phyloP scores from a whole-genome alignment of 2,888 invertebrate species.

The Andrena dorsata region DNA sequence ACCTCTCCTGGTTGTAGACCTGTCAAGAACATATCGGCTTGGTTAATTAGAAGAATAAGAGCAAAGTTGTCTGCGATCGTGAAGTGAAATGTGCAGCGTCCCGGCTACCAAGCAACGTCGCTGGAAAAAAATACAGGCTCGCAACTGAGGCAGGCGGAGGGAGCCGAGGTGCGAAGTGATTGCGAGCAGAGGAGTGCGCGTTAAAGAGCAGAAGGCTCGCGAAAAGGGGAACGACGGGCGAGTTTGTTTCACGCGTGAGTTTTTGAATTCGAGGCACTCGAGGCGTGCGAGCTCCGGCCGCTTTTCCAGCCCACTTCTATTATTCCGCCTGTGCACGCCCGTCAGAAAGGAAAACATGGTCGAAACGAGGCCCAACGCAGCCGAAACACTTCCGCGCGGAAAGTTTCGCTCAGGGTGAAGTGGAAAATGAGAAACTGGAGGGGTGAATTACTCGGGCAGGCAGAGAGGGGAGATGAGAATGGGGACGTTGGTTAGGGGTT shows the following conservation, averaged over 20 bases:
- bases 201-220: conserved; percentile 26
- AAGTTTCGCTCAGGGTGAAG: conserved; percentile 71
- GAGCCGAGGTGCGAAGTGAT: neutral
- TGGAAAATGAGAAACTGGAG: conserved; percentile 59
- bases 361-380: conserved; percentile 63
- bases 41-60: neutral
- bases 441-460: conserved; percentile 40
- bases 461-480: conserved; percentile 20
- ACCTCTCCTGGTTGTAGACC: conserved; percentile 80
- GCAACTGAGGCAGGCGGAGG: neutral
- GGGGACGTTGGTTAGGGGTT: conserved; percentile 18
- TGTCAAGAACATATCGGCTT: conserved; percentile 50
- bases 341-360: conserved; percentile 68
- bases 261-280: conserved; percentile 60
- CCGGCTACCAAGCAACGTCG: neutral
- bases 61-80: too few relatives aligned
- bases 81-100: too few relatives aligned
- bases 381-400: conserved; percentile 70
- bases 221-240: conserved; percentile 50
- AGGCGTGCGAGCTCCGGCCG: conserved; percentile 29
- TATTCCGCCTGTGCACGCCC: conserved; percentile 57
- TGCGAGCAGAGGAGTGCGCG: conserved; percentile 13
- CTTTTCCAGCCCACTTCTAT: conserved; percentile 46
- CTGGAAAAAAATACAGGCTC: conserved; percentile 7
- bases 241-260: conserved; percentile 73